Conservation (phyloP, 2,888 invertebrate species). For the Troides helena region DNA sequence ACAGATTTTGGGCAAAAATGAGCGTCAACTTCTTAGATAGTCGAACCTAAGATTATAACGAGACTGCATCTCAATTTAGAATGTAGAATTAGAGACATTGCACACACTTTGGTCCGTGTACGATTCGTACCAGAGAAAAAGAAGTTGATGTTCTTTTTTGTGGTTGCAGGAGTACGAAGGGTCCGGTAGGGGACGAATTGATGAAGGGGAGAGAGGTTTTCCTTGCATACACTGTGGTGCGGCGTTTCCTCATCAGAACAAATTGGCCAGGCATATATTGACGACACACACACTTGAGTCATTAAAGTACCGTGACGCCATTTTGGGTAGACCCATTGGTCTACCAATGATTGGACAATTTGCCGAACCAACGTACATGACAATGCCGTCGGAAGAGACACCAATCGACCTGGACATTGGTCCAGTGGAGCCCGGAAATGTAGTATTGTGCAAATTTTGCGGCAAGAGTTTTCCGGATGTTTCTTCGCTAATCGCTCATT, state of each 20-base stretch:
- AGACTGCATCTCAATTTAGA: conserved; percentile 79
- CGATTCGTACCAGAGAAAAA: conserved; percentile 80
- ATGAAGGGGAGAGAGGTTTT: conserved; percentile 81
- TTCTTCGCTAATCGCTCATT: conserved; percentile 91
- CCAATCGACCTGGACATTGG: conserved; percentile 80
- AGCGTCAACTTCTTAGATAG: conserved; percentile 91
- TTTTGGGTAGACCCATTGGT: conserved; percentile 64
- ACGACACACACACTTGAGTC: conserved; percentile 94
- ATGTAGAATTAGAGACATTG: conserved; percentile 76
- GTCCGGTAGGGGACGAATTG: conserved; percentile 80
- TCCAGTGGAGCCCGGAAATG: conserved; percentile 85
- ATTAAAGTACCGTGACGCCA: conserved; percentile 90
- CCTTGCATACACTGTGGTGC: conserved; percentile 95
- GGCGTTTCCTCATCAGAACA: conserved; percentile 93
- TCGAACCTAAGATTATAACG: conserved; percentile 63
- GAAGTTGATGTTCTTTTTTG: conserved; percentile 92
- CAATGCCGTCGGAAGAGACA: conserved; percentile 79
- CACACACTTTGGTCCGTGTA: conserved; percentile 71
- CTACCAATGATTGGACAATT: conserved; percentile 72
- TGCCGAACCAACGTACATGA: conserved; percentile 71
- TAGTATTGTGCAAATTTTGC: conserved; percentile 94
- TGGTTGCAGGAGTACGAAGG: conserved; percentile 96
- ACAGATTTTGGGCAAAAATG: conserved; percentile 87
- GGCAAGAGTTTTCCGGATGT: conserved; percentile 96
- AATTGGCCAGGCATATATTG: conserved; percentile 93